A percentile compares a stretch with the other conserved stretches of the same genome.
Evolutionary conservation across 2,888 invertebrate genomes (phyloP).

Genomic region (Pterostichus niger): DNA sequence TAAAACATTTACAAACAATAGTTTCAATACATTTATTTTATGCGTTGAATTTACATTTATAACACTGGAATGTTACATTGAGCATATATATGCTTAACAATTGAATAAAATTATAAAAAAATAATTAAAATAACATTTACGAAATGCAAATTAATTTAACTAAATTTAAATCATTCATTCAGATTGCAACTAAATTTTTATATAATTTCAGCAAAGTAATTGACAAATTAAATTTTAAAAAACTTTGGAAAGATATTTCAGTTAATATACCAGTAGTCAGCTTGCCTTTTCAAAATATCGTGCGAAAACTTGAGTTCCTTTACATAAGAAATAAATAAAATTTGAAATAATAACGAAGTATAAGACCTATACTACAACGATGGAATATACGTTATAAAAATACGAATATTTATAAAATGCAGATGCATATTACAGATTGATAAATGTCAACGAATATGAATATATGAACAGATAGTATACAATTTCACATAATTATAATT

Average conservation of each 20-base stretch:
- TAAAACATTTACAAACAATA: constrained; percentile 26
- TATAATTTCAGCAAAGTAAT: not conserved
- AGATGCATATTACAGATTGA: constrained; percentile 45
- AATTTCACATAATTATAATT: constrained; percentile 31
- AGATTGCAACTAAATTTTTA: not conserved
- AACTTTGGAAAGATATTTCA: not conserved
- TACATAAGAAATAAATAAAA: constrained; percentile 43
- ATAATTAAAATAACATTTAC: no score
- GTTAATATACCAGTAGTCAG: no score
- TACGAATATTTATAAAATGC: constrained; percentile 46
- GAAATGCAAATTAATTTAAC: no score
- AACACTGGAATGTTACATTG: constrained; percentile 21
- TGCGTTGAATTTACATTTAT: constrained; percentile 4
- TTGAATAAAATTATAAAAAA: not conserved
- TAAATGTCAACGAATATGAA: constrained; percentile 23
- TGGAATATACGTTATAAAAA: constrained; percentile 45
- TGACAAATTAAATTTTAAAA: not conserved
- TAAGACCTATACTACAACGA: constrained; percentile 33
- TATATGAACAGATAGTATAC: constrained; percentile 43
- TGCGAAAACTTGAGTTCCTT: not conserved
- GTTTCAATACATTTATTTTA: constrained; percentile 1
- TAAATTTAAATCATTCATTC: no score
- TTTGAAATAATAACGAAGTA: constrained; percentile 51
- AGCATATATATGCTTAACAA: not conserved
- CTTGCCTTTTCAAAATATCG: not conserved